phyloP scores from a whole-genome alignment of 1,140 invertebrate genomes.

The Mesaphorura yosii region DNA sequence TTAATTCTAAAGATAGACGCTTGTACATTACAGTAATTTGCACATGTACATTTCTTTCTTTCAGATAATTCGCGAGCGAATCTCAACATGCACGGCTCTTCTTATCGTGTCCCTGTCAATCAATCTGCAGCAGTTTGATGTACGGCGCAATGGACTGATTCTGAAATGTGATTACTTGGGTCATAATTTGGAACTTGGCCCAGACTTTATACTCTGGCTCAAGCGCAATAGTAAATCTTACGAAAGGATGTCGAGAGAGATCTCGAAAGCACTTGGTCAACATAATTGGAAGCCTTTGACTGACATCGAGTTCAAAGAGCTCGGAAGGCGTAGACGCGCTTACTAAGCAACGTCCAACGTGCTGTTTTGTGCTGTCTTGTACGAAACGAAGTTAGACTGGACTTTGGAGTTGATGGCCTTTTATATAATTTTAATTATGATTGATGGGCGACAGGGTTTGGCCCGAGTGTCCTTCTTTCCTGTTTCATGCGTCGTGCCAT shows the following conservation, averaged over 20 bases:
- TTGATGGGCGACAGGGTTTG: too few relatives aligned
- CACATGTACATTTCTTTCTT: background rate
- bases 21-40: background rate
- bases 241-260: constrained; percentile 51
- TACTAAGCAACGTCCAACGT: constrained; percentile 16
- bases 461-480: too few relatives aligned
- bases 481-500: too few relatives aligned
- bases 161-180: constrained; percentile 56
- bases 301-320: constrained; percentile 54
- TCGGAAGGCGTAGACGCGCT: constrained; percentile 5
- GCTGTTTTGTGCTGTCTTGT: background rate
- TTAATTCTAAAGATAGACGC: background rate
- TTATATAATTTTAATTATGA: too few relatives aligned
- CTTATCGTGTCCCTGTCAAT: constrained; percentile 55
- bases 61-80: constrained; percentile 60
- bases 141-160: constrained; percentile 59
- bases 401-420: too few relatives aligned
- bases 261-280: constrained; percentile 54
- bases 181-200: constrained; percentile 38
- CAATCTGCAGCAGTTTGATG: constrained; percentile 51
- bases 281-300: constrained; percentile 56
- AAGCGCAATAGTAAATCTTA: constrained; percentile 45
- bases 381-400: too few relatives aligned
- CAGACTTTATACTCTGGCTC: constrained; percentile 24
- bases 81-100: constrained; percentile 66